Evolutionary conservation across 2,888 invertebrate genomes (phyloP).

Genomic region (Galerucella nymphaeae): DNA sequence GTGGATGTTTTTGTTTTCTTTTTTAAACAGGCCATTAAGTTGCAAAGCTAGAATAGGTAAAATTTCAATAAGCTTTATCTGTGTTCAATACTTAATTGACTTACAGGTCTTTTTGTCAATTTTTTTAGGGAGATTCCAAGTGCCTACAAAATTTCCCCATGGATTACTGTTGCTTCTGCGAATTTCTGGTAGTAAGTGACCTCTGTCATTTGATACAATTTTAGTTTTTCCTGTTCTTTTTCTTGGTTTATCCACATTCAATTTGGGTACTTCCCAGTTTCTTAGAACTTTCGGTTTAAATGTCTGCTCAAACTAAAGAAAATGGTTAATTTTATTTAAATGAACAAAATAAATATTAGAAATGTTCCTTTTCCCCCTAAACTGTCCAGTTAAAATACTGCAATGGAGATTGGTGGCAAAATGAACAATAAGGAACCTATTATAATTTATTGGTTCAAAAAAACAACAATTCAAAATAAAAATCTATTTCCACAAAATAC

Average conservation of each 20-base stretch:
- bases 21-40: constrained; percentile 34
- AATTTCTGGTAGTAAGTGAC: constrained; percentile 74
- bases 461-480: constrained; percentile 6
- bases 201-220: constrained; percentile 72
- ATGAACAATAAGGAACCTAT: too few relatives aligned
- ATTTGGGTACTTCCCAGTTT: constrained; percentile 77
- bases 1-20: constrained; percentile 3
- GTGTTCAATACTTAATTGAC: not conserved
- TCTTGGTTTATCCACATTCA: constrained; percentile 70
- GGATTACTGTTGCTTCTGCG: constrained; percentile 67
- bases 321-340: constrained; percentile 19
- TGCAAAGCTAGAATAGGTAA: constrained; percentile 32
- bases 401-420: too few relatives aligned
- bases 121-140: constrained; percentile 54
- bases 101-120: constrained; percentile 54
- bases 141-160: constrained; percentile 67
- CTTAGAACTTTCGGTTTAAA: constrained; percentile 71
- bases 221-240: constrained; percentile 65
- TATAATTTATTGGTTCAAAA: too few relatives aligned
- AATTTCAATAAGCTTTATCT: too few relatives aligned
- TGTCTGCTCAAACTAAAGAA: constrained; percentile 69
- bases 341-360: not conserved
- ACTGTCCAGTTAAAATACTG: constrained; percentile 34
- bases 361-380: constrained; percentile 20
- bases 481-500: not conserved